phyloP scores from a whole-genome alignment of 2,113 vertebrate genomes.

The Vanacampus margaritifer region DNA sequence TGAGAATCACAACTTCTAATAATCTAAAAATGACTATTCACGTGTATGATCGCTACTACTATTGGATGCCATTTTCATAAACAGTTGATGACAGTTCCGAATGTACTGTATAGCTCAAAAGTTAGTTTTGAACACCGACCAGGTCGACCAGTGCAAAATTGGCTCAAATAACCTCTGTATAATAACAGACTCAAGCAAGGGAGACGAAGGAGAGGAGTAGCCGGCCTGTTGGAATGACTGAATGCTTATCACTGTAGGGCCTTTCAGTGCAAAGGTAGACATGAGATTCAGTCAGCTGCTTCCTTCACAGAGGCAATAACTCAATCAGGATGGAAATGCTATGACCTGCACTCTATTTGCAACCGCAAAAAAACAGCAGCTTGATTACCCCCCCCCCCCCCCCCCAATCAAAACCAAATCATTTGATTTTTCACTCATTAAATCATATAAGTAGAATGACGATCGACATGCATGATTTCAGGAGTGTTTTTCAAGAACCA shows the following conservation, averaged over 20 bases:
- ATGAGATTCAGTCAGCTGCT: conserved; percentile 10
- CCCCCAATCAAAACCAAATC: not conserved
- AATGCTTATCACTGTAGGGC: conserved; percentile 15
- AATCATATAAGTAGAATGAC: not conserved
- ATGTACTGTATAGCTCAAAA: not conserved
- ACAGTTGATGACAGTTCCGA: not conserved
- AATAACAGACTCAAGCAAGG: conserved; percentile 6
- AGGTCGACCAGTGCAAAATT: not conserved
- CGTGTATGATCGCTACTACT: not conserved
- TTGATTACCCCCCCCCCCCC: too few species aligned
- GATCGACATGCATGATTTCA: not conserved
- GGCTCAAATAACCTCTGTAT: not conserved
- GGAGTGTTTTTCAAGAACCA: not conserved
- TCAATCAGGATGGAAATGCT: conserved; percentile 13
- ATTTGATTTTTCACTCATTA: not conserved
- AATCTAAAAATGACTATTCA: not conserved
- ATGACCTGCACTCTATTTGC: conserved; percentile 8
- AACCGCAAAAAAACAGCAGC: not conserved
- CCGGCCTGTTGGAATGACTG: conserved; percentile 4
- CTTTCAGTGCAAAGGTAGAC: conserved; percentile 10
- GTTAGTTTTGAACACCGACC: not conserved
- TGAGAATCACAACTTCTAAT: not conserved
- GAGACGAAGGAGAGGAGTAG: conserved; percentile 6
- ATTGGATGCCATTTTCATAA: not conserved
- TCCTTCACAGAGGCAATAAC: conserved; percentile 7